phyloP scores from a whole-genome alignment of 1,140 invertebrate species.

The Ooceraea biroi region DNA sequence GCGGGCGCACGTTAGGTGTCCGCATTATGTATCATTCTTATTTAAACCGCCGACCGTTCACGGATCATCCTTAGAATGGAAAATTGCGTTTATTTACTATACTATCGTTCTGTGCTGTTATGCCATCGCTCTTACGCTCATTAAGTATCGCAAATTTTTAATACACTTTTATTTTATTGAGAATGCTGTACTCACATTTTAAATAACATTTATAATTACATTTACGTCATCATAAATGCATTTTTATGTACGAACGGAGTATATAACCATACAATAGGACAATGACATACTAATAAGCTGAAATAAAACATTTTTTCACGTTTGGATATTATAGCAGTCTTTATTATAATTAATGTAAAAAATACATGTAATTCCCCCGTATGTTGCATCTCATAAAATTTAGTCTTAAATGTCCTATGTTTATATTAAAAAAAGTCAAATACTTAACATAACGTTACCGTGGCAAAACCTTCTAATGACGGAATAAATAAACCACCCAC shows the following conservation, averaged over 20 bases:
- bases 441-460: conserved; percentile 19
- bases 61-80: not conserved
- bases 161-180: not conserved
- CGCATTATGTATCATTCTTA: not conserved
- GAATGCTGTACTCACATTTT: not conserved
- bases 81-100: not conserved
- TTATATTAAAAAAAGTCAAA: not conserved
- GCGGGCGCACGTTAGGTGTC: not conserved
- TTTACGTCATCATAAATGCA: not conserved
- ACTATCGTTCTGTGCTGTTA: not conserved
- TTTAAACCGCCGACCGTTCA: not conserved
- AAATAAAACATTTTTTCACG: conserved; percentile 5
- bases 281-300: conserved; percentile 25
- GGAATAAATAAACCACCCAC: conserved; percentile 24
- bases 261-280: conserved; percentile 47
- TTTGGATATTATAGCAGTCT: not conserved
- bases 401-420: not conserved
- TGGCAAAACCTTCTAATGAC: conserved; percentile 33
- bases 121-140: not conserved
- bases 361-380: not conserved
- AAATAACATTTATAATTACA: not conserved
- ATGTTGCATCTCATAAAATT: not conserved
- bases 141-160: not conserved
- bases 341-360: not conserved
- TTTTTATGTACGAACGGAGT: conserved; percentile 9